Conservation (phyloP, 2,888 invertebrate species). For the Heliconius hortense region DNA sequence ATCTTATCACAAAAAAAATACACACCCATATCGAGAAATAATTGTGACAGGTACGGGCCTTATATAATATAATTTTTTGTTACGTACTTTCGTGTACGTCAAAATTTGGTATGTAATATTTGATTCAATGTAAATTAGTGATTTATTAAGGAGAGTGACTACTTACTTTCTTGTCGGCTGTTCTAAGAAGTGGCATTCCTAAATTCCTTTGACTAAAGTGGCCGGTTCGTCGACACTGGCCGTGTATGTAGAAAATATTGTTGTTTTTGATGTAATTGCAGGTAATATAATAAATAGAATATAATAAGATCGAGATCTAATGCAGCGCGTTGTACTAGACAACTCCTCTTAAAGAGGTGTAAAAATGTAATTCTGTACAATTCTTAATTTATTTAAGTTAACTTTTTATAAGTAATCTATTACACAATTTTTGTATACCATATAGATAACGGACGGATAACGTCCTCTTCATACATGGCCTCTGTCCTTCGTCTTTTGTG, state of each 20-base stretch:
- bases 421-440: too few relatives aligned
- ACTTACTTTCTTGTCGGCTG: conserved; percentile 18
- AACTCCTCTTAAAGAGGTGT: background rate
- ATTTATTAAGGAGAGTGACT: conserved; percentile 23
- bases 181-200: conserved; percentile 7
- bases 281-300: background rate
- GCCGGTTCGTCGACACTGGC: background rate
- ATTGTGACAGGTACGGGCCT: background rate
- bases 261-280: background rate
- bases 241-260: background rate
- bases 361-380: background rate
- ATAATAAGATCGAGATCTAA: background rate
- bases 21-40: too few relatives aligned
- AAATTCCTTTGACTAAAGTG: background rate
- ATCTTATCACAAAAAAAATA: too few relatives aligned
- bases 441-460: too few relatives aligned
- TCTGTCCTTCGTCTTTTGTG: too few relatives aligned
- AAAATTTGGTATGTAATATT: conserved; percentile 12
- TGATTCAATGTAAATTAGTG: conserved; percentile 15
- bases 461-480: too few relatives aligned
- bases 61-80: conserved; percentile 9
- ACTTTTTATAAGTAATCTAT: too few relatives aligned
- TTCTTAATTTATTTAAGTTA: too few relatives aligned
- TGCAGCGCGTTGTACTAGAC: background rate
- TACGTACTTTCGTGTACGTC: background rate